These are phyloP conservation scores for Chunga burmeisteri DNA, from an alignment of 2,113 vertebrate species.

Conservation along the genomic window DNA sequence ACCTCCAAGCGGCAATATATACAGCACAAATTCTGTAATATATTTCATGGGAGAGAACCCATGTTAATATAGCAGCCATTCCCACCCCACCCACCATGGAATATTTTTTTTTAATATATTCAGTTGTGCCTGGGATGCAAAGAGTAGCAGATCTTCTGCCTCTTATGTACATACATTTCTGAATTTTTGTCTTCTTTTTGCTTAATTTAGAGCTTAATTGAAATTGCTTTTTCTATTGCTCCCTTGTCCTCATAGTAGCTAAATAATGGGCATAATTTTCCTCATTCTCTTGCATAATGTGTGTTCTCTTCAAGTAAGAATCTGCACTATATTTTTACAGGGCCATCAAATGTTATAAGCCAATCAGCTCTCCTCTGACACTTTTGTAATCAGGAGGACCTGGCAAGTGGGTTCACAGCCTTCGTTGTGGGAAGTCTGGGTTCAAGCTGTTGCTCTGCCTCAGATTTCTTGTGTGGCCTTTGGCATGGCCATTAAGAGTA, in stretches of 20 bases:
- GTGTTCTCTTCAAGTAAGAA: background rate
- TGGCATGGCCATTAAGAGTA: background rate
- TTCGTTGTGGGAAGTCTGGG: background rate
- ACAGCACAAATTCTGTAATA: background rate
- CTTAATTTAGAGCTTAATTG: background rate
- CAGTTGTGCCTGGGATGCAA: background rate
- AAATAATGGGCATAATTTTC: background rate
- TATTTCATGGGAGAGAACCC: background rate
- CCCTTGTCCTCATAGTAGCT: background rate
- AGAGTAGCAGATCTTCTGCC: background rate
- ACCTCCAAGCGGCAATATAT: background rate
- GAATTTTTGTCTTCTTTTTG: background rate
- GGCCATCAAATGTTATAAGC: background rate
- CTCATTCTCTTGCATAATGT: background rate
- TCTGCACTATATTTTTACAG: background rate
- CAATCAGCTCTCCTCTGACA: background rate
- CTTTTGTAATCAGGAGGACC: background rate
- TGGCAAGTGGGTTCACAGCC: background rate
- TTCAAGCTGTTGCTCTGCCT: background rate
- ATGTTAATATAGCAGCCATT: background rate
- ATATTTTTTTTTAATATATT: background rate
- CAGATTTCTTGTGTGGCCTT: background rate
- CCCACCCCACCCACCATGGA: background rate
- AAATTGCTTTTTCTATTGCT: background rate
- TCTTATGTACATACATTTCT: background rate